Evolutionary conservation across 2,797 vertebrate species (phyloP).

Genomic region (Crenuchus spilurus): DNA sequence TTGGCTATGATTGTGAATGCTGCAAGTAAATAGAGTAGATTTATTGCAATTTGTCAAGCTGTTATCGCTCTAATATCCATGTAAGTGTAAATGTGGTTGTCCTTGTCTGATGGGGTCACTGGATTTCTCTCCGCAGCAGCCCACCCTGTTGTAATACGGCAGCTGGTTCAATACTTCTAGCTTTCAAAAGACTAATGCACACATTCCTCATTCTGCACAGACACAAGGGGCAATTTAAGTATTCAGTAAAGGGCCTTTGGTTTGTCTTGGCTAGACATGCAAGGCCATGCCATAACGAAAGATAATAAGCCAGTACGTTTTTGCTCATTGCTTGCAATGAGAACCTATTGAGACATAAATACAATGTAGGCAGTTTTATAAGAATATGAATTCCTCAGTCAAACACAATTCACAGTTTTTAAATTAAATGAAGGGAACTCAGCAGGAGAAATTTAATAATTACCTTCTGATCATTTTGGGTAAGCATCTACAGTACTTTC

Average conservation of each 20-base stretch:
- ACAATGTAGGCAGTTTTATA: not conserved
- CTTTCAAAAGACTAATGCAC: not conserved
- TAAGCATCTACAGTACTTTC: not conserved
- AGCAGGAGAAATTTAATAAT: not conserved
- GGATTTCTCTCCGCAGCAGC: not conserved
- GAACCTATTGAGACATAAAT: slow-evolving; percentile 4
- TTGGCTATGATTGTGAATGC: not conserved
- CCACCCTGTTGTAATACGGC: not conserved
- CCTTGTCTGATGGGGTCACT: not conserved
- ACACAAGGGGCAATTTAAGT: not conserved
- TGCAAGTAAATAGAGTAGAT: not conserved
- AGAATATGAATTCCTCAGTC: not conserved
- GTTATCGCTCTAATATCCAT: not conserved
- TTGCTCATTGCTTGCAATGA: not conserved
- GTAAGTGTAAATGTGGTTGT: not conserved
- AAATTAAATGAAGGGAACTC: not conserved
- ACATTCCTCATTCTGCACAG: not conserved
- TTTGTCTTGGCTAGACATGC: not conserved
- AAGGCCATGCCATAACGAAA: not conserved
- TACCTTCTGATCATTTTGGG: not conserved
- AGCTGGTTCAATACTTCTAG: not conserved
- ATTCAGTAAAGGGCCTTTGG: not conserved
- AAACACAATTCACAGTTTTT: not conserved
- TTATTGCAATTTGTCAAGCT: slow-evolving; percentile 9
- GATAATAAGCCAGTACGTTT: not conserved